phyloP scores from a whole-genome alignment of 1,140 invertebrate genomes.

The Calephelis virginiensis region DNA sequence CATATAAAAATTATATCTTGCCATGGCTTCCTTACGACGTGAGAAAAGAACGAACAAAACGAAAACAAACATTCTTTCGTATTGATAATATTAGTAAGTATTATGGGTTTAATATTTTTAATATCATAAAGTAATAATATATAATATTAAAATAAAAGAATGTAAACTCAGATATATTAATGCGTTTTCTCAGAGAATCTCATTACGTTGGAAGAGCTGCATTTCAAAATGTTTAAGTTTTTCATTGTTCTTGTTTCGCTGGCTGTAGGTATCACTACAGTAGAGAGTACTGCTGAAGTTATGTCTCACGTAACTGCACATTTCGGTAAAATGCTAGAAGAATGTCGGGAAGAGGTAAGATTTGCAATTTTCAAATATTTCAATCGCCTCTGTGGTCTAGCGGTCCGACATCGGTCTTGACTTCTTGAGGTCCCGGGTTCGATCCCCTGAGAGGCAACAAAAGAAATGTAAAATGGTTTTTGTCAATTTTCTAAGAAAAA shows the following conservation, averaged over 20 bases:
- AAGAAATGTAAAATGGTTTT: too few relatives aligned
- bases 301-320: constrained; percentile 71
- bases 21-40: too few relatives aligned
- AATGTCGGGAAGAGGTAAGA: constrained; percentile 66
- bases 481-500: too few relatives aligned
- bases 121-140: constrained; percentile 24
- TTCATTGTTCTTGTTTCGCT: constrained; percentile 28
- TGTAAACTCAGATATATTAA: constrained; percentile 37
- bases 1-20: too few relatives aligned
- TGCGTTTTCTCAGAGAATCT: neutral
- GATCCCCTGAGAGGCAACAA: too few relatives aligned
- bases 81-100: too few relatives aligned
- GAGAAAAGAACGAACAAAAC: too few relatives aligned
- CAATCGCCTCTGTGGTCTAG: too few relatives aligned
- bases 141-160: constrained; percentile 34
- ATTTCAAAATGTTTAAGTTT: constrained; percentile 7
- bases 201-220: constrained; percentile 22
- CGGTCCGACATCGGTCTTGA: too few relatives aligned
- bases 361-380: neutral
- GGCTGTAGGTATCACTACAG: constrained; percentile 25
- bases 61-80: too few relatives aligned
- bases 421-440: too few relatives aligned
- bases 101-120: neutral
- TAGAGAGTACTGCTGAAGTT: constrained; percentile 50
- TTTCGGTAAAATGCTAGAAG: constrained; percentile 62